A percentile compares a stretch with the other conserved stretches of the same genome.
Evolutionary conservation across 2,888 invertebrate genomes (phyloP).

Genomic region (Axea sp.): DNA sequence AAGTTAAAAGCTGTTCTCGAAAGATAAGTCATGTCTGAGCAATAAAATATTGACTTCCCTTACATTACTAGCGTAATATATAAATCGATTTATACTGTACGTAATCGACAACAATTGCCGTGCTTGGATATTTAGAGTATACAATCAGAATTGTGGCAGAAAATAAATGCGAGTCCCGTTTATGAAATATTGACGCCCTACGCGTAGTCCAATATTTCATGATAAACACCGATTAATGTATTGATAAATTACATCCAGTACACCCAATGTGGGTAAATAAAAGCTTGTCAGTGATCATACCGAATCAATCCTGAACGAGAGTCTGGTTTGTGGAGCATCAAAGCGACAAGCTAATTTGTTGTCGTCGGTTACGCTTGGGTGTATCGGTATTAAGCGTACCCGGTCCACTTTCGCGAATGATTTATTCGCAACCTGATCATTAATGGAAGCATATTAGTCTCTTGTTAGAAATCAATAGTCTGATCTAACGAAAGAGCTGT

Average conservation of each 20-base stretch:
- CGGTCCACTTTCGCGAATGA: constrained; percentile 77
- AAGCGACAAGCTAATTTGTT: constrained; percentile 62
- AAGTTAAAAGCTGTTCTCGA: constrained; percentile 40
- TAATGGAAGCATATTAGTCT: constrained; percentile 77
- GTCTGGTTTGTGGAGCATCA: constrained; percentile 54
- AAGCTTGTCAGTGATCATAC: constrained; percentile 50
- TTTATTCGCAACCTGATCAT: constrained; percentile 77
- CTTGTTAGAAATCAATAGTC: constrained; percentile 76
- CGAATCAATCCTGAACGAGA: constrained; percentile 57
- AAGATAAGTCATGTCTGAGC: constrained; percentile 57
- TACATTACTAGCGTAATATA: constrained; percentile 33
- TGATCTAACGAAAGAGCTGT: constrained; percentile 44
- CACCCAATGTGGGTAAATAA: constrained; percentile 24
- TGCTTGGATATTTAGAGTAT: constrained; percentile 7
- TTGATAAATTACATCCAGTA: constrained; percentile 27
- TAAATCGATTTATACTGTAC: constrained; percentile 22
- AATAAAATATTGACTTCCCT: constrained; percentile 63
- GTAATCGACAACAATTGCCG: constrained; percentile 1
- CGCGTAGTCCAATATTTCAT: constrained; percentile 19
- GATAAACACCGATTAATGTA: constrained; percentile 49
- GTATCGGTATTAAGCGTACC: constrained; percentile 57
- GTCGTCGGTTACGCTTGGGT: constrained; percentile 59
- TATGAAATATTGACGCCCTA: constrained; percentile 30
- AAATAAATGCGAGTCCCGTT: constrained; percentile 15
- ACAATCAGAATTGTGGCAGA: constrained; percentile 11